These are phyloP conservation scores for Anarhynchus alexandrinus DNA, from an alignment of 2,113 vertebrate genomes.

Conservation along the genomic window DNA sequence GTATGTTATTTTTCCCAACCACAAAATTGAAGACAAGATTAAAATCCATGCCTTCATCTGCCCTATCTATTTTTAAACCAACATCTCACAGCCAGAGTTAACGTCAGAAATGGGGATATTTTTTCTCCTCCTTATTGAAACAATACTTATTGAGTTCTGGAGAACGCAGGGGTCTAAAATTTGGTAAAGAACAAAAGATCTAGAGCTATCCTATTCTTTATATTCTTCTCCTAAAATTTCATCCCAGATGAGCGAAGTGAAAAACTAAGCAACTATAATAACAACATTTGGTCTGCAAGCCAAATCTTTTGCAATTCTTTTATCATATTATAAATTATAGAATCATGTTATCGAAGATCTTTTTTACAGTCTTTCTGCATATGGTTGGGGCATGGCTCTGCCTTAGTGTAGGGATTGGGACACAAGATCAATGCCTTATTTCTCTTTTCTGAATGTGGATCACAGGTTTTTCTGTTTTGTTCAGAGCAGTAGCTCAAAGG, in stretches of 20 bases:
- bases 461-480: background rate
- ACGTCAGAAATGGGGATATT: background rate
- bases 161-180: background rate
- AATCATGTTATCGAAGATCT: background rate
- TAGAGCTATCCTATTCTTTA: background rate
- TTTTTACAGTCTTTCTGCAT: background rate
- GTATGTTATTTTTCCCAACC: background rate
- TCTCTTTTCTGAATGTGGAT: background rate
- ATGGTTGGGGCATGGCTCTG: background rate
- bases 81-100: background rate
- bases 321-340: background rate
- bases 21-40: background rate
- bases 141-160: background rate
- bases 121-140: background rate
- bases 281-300: background rate
- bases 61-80: background rate
- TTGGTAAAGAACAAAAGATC: background rate
- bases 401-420: background rate
- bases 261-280: background rate
- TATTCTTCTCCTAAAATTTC: background rate
- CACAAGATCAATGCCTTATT: background rate
- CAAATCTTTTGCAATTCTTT: background rate
- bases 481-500: background rate
- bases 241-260: background rate
- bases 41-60: background rate